A percentile compares a stretch with the other conserved stretches of the same genome.
Conservation (phyloP, 1,140 invertebrate genomes). For the Helicoverpa armigera region DNA sequence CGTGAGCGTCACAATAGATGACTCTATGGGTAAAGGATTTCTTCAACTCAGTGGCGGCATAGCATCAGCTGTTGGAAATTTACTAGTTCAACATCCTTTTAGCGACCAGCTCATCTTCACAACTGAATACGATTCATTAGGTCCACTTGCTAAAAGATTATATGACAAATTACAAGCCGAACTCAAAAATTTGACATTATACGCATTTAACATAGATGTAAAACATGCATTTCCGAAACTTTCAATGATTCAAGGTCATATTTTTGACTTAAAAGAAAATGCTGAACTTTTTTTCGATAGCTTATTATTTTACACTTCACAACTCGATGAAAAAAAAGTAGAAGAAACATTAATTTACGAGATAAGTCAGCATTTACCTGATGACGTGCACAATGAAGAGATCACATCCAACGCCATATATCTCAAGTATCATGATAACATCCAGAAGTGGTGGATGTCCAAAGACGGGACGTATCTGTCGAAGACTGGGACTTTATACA, state of each 20-base stretch:
- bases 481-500: neutral
- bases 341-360: neutral
- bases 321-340: neutral
- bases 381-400: neutral
- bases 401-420: neutral
- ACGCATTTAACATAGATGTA: too few relatives aligned
- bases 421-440: slow-evolving; percentile 21
- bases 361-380: neutral
- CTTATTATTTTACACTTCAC: neutral
- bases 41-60: neutral
- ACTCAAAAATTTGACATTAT: neutral
- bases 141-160: neutral
- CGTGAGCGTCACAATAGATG: too few relatives aligned
- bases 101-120: neutral
- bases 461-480: neutral
- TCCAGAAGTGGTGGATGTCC: slow-evolving; percentile 28
- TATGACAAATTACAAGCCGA: neutral
- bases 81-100: neutral
- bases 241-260: too few relatives aligned
- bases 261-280: too few relatives aligned
- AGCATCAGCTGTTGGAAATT: neutral
- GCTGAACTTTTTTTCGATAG: too few relatives aligned
- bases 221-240: too few relatives aligned
- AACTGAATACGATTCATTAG: neutral
- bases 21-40: neutral